These are phyloP conservation scores for Trichogramma dendrolimi DNA, from an alignment of 2,888 invertebrate species.

Conservation along the genomic window DNA sequence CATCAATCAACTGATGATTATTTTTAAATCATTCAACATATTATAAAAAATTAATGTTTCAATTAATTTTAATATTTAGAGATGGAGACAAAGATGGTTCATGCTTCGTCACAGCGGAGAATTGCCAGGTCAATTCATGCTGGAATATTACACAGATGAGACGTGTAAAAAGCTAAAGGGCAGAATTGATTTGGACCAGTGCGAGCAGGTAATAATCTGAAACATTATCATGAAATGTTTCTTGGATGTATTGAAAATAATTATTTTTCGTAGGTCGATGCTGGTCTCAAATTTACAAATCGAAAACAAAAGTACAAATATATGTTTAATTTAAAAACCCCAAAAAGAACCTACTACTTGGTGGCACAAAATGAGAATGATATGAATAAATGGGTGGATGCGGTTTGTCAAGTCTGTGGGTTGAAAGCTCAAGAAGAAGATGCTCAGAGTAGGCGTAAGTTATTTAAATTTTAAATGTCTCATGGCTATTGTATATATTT, in stretches of 20 bases:
- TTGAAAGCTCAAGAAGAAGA: conserved; percentile 66
- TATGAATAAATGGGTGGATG: conserved; percentile 94
- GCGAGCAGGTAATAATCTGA: conserved; percentile 74
- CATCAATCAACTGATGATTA: not conserved
- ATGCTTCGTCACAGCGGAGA: conserved; percentile 85
- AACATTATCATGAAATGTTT: not conserved
- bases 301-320: conserved; percentile 71
- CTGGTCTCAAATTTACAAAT: conserved; percentile 78
- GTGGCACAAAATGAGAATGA: conserved; percentile 88
- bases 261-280: conserved; percentile 64
- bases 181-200: conserved; percentile 88
- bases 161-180: conserved; percentile 82
- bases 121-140: conserved; percentile 87
- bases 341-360: conserved; percentile 84
- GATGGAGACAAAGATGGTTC: conserved; percentile 95
- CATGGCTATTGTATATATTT: conserved; percentile 20
- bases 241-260: not conserved
- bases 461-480: conserved; percentile 6
- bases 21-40: not conserved
- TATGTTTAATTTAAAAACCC: conserved; percentile 87
- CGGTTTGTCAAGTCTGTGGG: conserved; percentile 88
- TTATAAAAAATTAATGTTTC: not conserved
- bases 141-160: conserved; percentile 90
- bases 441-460: conserved; percentile 48
- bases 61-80: conserved; percentile 57